Conservation (phyloP, 2,113 vertebrate species). For the Cephalophus harveyi region DNA sequence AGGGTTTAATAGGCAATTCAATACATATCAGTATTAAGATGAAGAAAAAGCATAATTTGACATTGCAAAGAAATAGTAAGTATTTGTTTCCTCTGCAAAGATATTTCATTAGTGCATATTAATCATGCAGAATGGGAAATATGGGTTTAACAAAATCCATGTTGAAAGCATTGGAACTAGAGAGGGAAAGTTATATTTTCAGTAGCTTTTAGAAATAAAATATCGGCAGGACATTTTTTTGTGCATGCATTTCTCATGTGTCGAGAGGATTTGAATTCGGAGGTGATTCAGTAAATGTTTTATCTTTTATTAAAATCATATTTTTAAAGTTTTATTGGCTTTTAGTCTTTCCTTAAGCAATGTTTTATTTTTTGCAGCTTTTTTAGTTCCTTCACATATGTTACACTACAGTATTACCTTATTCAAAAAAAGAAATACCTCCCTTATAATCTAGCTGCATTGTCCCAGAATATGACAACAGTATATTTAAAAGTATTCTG, state of each 20-base stretch:
- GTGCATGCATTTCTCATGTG: neutral
- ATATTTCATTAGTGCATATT: neutral
- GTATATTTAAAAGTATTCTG: neutral
- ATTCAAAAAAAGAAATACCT: conserved; percentile 10
- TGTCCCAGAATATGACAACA: neutral
- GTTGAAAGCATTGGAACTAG: neutral
- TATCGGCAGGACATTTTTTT: neutral
- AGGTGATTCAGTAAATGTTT: neutral
- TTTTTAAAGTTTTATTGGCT: conserved; percentile 32
- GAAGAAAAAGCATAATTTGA: neutral
- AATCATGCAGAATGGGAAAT: neutral
- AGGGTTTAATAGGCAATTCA: neutral
- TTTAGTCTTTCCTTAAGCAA: conserved; percentile 47
- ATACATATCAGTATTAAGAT: neutral
- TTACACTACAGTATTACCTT: conserved; percentile 8
- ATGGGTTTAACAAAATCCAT: neutral
- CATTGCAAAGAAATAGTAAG: neutral
- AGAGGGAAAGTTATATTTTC: neutral
- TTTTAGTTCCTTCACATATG: conserved; percentile 12
- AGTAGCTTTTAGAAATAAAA: neutral
- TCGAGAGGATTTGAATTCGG: neutral
- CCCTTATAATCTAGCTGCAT: neutral
- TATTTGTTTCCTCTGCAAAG: neutral
- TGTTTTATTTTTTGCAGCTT: neutral
- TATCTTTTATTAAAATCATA: conserved; percentile 28